Evolutionary conservation across 2,888 invertebrate genomes (phyloP).

Genomic region (Lucinisca nassula): DNA sequence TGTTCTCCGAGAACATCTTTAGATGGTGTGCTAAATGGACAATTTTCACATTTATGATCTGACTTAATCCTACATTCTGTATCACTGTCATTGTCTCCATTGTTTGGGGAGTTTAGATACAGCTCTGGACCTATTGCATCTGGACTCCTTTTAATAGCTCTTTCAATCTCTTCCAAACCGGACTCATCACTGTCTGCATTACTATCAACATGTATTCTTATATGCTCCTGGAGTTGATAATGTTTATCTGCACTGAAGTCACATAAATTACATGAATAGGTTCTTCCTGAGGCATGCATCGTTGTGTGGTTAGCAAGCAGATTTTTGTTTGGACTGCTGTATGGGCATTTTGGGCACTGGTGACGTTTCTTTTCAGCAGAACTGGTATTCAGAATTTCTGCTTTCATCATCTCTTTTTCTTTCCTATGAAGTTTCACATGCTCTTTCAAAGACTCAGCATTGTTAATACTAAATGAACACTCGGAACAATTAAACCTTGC

Average conservation of each 20-base stretch:
- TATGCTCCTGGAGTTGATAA: conserved; percentile 67
- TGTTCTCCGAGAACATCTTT: conserved; percentile 78
- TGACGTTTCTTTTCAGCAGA: conserved; percentile 31
- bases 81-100: conserved; percentile 65
- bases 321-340: conserved; percentile 70
- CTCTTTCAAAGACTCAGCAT: conserved; percentile 72
- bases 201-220: conserved; percentile 64
- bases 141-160: conserved; percentile 62
- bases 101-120: conserved; percentile 65
- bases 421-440: conserved; percentile 76
- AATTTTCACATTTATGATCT: conserved; percentile 82
- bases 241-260: conserved; percentile 73
- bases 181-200: conserved; percentile 60
- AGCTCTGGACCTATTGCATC: conserved; percentile 72
- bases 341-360: conserved; percentile 78
- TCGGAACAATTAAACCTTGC: conserved; percentile 77
- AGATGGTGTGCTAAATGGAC: conserved; percentile 81
- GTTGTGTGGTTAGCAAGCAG: conserved; percentile 72
- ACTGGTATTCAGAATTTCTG: not conserved
- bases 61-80: conserved; percentile 56
- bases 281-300: conserved; percentile 75
- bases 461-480: conserved; percentile 80
- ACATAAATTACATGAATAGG: conserved; percentile 74
- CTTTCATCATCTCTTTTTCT: conserved; percentile 56
- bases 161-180: conserved; percentile 57